These are phyloP conservation scores for Istiophorus platypterus DNA, from an alignment of 2,113 vertebrate species.

Conservation along the genomic window DNA sequence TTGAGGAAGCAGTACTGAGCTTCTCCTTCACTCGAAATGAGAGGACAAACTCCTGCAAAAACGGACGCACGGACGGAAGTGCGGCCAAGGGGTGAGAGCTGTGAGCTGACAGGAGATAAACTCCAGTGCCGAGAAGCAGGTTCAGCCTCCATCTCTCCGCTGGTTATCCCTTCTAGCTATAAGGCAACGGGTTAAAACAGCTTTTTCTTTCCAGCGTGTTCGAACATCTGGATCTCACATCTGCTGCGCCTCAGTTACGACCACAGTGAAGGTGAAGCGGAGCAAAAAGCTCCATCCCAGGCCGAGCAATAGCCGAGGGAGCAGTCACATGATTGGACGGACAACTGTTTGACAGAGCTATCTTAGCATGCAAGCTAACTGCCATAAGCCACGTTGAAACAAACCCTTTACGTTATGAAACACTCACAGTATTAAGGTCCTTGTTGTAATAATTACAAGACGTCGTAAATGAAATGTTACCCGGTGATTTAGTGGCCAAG, in stretches of 20 bases:
- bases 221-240: background rate
- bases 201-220: background rate
- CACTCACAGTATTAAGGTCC: background rate
- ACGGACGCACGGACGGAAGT: no score
- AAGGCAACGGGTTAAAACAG: background rate
- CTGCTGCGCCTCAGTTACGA: no score
- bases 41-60: no score
- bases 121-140: no score
- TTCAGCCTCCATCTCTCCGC: no score
- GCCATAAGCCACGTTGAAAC: background rate
- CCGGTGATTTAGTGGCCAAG: background rate
- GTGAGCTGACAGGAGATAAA: no score
- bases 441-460: no score
- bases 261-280: background rate
- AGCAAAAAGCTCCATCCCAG: background rate
- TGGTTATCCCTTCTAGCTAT: no score
- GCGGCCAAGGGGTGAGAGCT: no score
- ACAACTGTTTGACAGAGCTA: background rate
- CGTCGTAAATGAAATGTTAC: background rate
- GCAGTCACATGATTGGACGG: slow-evolving; percentile 33
- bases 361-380: slow-evolving; percentile 22
- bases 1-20: no score
- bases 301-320: background rate
- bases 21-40: no score
- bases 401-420: background rate